phyloP scores from a whole-genome alignment of 2,888 invertebrate species.

The Ormia ochracea region DNA sequence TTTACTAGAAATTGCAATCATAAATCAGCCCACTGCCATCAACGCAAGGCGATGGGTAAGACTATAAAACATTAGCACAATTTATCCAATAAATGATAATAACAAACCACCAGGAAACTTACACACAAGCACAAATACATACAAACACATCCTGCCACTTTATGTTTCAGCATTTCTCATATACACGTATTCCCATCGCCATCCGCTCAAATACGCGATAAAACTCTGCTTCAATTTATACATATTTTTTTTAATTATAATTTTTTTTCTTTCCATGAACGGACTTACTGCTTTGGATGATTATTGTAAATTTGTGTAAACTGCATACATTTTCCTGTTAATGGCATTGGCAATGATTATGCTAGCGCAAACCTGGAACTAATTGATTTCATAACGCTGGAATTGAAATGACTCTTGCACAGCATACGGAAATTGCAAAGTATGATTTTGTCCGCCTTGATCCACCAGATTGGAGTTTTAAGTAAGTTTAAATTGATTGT shows the following conservation, averaged over 20 bases:
- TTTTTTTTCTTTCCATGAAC: not conserved
- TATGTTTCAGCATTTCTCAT: slow-evolving; percentile 1
- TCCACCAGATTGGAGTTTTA: not conserved
- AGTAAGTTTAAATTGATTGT: not conserved
- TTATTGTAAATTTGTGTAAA: not conserved
- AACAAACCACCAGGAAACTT: too few relatives aligned
- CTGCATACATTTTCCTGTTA: not conserved
- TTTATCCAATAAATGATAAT: too few relatives aligned
- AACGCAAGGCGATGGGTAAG: too few relatives aligned
- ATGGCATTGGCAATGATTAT: slow-evolving; percentile 24
- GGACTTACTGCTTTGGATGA: not conserved
- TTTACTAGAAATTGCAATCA: too few relatives aligned
- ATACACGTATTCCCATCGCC: not conserved
- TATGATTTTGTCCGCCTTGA: not conserved
- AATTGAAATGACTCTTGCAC: not conserved
- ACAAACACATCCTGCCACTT: slow-evolving; percentile 26
- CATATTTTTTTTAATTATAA: not conserved
- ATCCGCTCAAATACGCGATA: slow-evolving; percentile 28
- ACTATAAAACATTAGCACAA: too few relatives aligned
- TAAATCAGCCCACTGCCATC: too few relatives aligned
- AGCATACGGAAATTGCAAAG: not conserved
- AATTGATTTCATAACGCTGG: not conserved
- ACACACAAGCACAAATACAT: not conserved
- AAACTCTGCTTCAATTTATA: not conserved
- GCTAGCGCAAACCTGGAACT: not conserved